Evolutionary conservation across 37 sponge, comb jelly and placozoan genomes (phyloP), one percentile per base, ranked within the genome.

Genomic region (Mnemiopsis leidyi): DNA sequence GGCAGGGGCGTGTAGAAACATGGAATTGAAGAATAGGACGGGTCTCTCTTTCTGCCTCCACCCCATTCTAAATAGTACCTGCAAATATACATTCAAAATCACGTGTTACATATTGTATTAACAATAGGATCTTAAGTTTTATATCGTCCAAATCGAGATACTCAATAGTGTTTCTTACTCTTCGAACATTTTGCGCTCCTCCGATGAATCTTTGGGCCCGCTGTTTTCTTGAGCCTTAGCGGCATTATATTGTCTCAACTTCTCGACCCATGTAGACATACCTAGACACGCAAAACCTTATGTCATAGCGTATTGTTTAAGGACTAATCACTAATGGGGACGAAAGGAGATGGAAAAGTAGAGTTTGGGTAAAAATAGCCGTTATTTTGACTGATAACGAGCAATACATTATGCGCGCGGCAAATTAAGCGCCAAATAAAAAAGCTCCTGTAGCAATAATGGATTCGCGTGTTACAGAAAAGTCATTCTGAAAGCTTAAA

Each of bases 1-100:
- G 98, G 98, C 23, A 95, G 95, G 94, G 95, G 88, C 18, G 92
- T 38, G 25, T 68, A 69, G 82, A 92, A 76, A 33, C 48, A 93
- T 40, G 61, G 39, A 32, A 93, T 85, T 16, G 61, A 40, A 29
- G 90, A 16, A 30, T 85, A 85, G n/a, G 90, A 40, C 3, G 90
- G 90, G 90, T 85, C 90, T 5, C 90, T 26, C 23, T 85, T 85
- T 33, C 90, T 85, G 23, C 90, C 90, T 25, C 90, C 90, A 38
- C 90, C 90, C 90, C 90, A 85, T 37, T 26, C 90, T 26, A 85
- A 21, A 25, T 85, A 85, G 75, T 71, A 71, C 20, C 75, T 71
- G 30, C n/a, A n/a, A n/a, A n/a, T 13, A 67, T 21, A 20, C 18
- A 28, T 71, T 5, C 3, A 28, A 23, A n/a, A 71, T 23, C 3